Base-by-base conservation (phyloP, 1,140 invertebrate genomes). In the Hycleus phaleratus region DNA sequence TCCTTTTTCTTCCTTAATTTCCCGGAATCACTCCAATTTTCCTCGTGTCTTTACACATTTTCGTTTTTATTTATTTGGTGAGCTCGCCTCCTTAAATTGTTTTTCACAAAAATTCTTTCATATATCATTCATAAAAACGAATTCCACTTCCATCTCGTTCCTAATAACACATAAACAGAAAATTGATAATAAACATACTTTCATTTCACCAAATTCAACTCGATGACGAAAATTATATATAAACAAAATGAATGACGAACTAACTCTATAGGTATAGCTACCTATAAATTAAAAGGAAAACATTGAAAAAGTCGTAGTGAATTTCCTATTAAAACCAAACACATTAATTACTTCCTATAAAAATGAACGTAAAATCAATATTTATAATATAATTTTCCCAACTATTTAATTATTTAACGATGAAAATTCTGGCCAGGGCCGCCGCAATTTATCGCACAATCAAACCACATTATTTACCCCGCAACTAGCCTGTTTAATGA, bases 1-100 rank as follows among this genome's bases (percentile, higher is more conserved):
- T 58, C 56, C 49, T 58, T 58, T 58, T 58, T 45, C 56, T 58
- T 39, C 48, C 56, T 51, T 58, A 58, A 58, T 58, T 58, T 49
- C 56, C 50, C 43, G 43, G 56, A 51, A 58, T 58, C 48, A 49
- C 48, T 49, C 56, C 56, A 58, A 58, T 58, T 58, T 58, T 58
- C 56, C 50, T 38, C 50, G 48, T 58, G 56, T 58, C 48, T 58
- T 58, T 49, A 49, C 56, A 58, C 48, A 53, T 53, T 53, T 46
- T 48, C 48, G 56, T 58, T 58, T 58, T 50, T 51, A 58, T 58
- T 58, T 58, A 58, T 43, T 57, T 58, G 32, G 32, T 58, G 40
- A 25, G 49, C 39, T 43, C 51, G 44, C 44, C 51, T 45, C 46
- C 51, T 46, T 46, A 46, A 46, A 53, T 53, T 53, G 51, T 53